These are phyloP conservation scores for Aphrophora alni DNA, from an alignment of 2,888 invertebrate genomes.

Conservation along the genomic window DNA sequence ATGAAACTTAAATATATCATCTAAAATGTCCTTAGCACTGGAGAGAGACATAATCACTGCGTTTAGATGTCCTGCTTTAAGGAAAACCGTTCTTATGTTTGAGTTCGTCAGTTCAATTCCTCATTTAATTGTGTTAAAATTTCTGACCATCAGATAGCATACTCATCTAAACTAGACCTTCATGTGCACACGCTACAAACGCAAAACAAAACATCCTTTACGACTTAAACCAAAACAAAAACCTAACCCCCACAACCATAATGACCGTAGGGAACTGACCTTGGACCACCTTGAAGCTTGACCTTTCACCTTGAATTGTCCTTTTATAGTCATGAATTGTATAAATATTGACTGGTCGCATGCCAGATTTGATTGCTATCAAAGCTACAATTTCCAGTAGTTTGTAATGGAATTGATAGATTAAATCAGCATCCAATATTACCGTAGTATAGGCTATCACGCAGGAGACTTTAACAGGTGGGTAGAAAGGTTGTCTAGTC, in stretches of 20 bases:
- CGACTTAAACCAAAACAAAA: too few relatives aligned
- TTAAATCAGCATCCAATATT: conserved; percentile 4
- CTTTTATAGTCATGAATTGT: not conserved
- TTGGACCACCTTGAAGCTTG: not conserved
- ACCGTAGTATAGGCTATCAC: not conserved
- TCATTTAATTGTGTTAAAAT: too few relatives aligned
- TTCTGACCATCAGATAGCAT: too few relatives aligned
- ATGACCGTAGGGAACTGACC: not conserved
- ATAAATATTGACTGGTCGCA: not conserved
- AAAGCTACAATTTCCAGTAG: not conserved
- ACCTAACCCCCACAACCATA: not conserved
- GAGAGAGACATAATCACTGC: too few relatives aligned
- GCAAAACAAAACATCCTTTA: too few relatives aligned
- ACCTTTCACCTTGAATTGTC: not conserved
- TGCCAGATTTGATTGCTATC: not conserved
- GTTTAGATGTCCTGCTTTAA: too few relatives aligned
- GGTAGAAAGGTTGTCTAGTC: not conserved
- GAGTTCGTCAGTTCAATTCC: too few relatives aligned
- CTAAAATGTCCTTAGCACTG: too few relatives aligned
- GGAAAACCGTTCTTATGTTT: too few relatives aligned
- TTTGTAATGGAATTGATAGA: not conserved
- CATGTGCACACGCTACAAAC: too few relatives aligned
- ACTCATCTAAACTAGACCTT: too few relatives aligned
- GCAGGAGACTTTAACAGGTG: not conserved
- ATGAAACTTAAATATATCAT: too few relatives aligned